These are phyloP conservation scores for Rissa tridactyla DNA, from an alignment of 2,113 vertebrate species.

Conservation along the genomic window DNA sequence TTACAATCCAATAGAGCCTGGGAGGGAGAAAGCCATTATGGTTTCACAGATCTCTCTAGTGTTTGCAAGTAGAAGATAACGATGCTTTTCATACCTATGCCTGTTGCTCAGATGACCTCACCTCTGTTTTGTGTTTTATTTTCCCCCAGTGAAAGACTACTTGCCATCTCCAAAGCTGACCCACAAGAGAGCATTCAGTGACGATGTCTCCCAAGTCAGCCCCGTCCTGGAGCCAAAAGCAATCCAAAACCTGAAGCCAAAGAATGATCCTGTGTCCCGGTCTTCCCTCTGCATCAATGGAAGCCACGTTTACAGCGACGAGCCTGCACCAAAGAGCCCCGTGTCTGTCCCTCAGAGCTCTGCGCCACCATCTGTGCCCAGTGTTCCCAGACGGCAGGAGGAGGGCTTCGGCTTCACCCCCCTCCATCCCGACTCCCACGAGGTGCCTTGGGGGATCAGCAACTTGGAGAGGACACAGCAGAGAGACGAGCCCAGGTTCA, in stretches of 20 bases:
- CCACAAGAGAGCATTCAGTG: conserved; percentile 82
- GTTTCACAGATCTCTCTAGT: fast-evolving
- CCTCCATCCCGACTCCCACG: not conserved
- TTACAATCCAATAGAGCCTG: fast-evolving
- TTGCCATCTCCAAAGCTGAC: conserved; percentile 81
- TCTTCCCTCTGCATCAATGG: conserved; percentile 87
- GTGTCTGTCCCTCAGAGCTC: conserved; percentile 70
- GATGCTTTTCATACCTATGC: fast-evolving
- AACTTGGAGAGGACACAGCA: conserved; percentile 74
- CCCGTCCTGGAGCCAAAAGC: conserved; percentile 65
- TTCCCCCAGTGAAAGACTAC: conserved; percentile 48
- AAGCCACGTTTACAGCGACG: conserved; percentile 82
- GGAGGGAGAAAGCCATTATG: fast-evolving
- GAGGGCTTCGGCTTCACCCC: conserved; percentile 69
- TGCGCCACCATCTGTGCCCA: conserved; percentile 69
- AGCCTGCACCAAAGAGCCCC: conserved; percentile 58
- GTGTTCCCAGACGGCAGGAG: conserved; percentile 54
- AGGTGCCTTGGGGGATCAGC: not conserved
- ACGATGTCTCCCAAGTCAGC: conserved; percentile 79
- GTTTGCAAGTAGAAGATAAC: not conserved
- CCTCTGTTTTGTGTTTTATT: not conserved
- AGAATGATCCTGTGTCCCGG: conserved; percentile 75
- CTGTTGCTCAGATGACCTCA: not conserved
- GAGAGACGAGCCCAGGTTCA: conserved; percentile 34
- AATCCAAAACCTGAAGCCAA: conserved; percentile 77